Percentiles rank a stretch among this genome's conserved stretches.
Conservation (phyloP, 2,888 invertebrate species). For the Coelinius sp. region DNA sequence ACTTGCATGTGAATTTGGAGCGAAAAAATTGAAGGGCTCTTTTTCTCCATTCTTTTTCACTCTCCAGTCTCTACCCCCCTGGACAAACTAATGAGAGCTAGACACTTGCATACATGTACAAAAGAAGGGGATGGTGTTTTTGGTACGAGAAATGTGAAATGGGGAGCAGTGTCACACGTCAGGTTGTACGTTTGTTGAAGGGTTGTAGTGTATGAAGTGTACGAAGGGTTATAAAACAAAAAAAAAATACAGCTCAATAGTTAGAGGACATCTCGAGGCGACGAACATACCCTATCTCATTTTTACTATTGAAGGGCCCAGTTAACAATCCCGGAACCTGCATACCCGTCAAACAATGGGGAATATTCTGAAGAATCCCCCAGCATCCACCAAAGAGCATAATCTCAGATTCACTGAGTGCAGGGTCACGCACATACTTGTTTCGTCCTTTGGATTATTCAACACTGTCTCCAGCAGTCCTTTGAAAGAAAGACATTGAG, state of each 20-base stretch:
- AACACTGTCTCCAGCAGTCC: not conserved
- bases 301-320: conserved; percentile 35
- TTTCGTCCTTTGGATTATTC: conserved; percentile 15
- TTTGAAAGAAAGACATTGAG: not conserved
- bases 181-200: conserved; percentile 43
- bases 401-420: conserved; percentile 41
- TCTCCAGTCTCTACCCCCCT: conserved; percentile 44
- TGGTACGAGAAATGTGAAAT: conserved; percentile 13
- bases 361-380: conserved; percentile 40
- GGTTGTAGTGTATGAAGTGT: conserved; percentile 43
- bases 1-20: conserved; percentile 64
- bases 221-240: conserved; percentile 36
- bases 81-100: conserved; percentile 53
- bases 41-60: conserved; percentile 47
- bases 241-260: conserved; percentile 34
- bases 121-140: conserved; percentile 17
- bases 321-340: conserved; percentile 25
- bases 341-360: conserved; percentile 44
- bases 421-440: conserved; percentile 36
- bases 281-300: conserved; percentile 34
- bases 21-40: conserved; percentile 66
- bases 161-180: conserved; percentile 36
- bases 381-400: conserved; percentile 31
- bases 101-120: conserved; percentile 39
- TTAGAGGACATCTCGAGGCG: conserved; percentile 34